phyloP scores from a whole-genome alignment of 2,113 vertebrate genomes.

The Alosa alosa region DNA sequence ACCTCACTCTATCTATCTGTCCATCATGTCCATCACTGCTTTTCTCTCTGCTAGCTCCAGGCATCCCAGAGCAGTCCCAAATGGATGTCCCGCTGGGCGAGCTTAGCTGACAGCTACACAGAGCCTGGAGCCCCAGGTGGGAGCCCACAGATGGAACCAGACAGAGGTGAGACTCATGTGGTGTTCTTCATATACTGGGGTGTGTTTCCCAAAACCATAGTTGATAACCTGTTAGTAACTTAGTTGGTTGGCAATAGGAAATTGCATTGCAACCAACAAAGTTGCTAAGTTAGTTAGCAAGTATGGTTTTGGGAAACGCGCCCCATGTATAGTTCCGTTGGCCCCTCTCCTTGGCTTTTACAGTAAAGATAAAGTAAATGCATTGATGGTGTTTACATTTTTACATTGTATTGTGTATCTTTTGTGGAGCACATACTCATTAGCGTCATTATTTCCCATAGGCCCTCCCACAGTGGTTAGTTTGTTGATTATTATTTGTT shows the following conservation, averaged over 20 bases:
- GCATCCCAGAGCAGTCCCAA: constrained; percentile 71
- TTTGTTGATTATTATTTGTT: not conserved
- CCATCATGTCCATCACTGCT: not conserved
- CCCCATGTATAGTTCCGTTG: not conserved
- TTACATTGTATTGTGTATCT: too few relatives aligned
- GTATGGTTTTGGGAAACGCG: too few relatives aligned
- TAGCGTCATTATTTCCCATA: not conserved
- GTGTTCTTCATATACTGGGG: not conserved
- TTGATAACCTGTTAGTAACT: too few relatives aligned
- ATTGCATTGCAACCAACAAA: too few relatives aligned
- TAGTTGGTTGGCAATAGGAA: too few relatives aligned
- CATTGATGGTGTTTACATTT: too few relatives aligned
- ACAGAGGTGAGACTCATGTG: constrained; percentile 57
- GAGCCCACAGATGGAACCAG: constrained; percentile 53
- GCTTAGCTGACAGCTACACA: constrained; percentile 85
- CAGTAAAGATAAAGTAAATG: not conserved
- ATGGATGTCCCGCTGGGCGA: constrained; percentile 96
- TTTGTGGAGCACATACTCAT: too few relatives aligned
- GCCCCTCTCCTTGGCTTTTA: not conserved
- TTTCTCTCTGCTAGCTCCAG: not conserved
- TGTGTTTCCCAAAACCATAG: not conserved
- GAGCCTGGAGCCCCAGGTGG: constrained; percentile 68
- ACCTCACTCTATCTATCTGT: not conserved
- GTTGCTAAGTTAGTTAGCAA: too few relatives aligned
- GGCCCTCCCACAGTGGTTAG: not conserved